Evolutionary conservation across 2,888 invertebrate species (phyloP), one percentile per base, ranked within the genome.

Genomic region (Eupeodes latifasciatus): DNA sequence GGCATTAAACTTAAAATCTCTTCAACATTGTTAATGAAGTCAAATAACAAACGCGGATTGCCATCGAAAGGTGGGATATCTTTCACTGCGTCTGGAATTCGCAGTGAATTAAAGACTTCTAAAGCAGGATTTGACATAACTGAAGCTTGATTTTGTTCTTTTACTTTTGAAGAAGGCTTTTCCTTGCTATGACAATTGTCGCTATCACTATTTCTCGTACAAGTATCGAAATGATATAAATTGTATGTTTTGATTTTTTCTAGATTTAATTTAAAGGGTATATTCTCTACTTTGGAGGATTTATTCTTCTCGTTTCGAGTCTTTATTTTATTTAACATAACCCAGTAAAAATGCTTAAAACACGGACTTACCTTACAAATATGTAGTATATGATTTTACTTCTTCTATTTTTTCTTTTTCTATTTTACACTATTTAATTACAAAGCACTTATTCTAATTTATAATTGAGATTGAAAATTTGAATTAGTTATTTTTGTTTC

Each of bases 1-100:
- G 74, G 57, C 36, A 81, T 67, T 40, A 74, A 66, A 14, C 55
- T 51, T 12, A 74, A 57, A 59, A 81, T 69, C 44, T 81, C 66
- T 16, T 66, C 74, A 16, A 81, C 80, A 57, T 81, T 81, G 19
- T 49, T 66, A n/a, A 81, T 66, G 12, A 81, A 81, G 16, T 81
- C 79, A 19, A 61, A 79, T 36, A 78, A 19, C 14, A 78, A 67
- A 16, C 78, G 19, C 11, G 78, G 69, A 49, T 79, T 81, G 57
- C 57, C 57, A 27, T 57, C 10, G 27, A 57, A 57, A 57, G 57
- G 10, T 57, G 57, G 27, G 57, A 57, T 57, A 57, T 57, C 57
- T 57, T 57, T 57, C 27, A 57, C 59, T 59, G 59, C 59, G 59
- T 59, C 34, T 59, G 34, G 34, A 59, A 59, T 59, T 34, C 14